These are phyloP conservation scores for Deilephila porcellus DNA, from an alignment of 2,888 invertebrate species.

Conservation along the genomic window DNA sequence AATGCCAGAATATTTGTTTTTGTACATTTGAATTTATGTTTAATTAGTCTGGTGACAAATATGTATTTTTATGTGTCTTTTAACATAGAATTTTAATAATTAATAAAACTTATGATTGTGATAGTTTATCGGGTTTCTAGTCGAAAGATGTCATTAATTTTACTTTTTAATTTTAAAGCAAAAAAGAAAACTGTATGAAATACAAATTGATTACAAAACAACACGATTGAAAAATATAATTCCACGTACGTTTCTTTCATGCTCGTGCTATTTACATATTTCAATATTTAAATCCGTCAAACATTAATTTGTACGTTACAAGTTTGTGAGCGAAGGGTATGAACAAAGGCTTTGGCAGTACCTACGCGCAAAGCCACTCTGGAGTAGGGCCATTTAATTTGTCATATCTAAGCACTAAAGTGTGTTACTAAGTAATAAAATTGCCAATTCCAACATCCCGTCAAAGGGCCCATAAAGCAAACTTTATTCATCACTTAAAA, in stretches of 20 bases:
- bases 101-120: no score
- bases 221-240: no score
- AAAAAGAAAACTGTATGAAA: no score
- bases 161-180: no score
- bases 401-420: conserved; percentile 34
- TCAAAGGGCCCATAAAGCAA: conserved; percentile 57
- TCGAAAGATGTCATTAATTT: no score
- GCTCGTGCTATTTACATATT: neutral
- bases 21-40: no score
- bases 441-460: conserved; percentile 62
- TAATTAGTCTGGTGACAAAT: no score
- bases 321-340: neutral
- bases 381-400: conserved; percentile 12
- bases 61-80: no score
- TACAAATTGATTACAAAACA: no score
- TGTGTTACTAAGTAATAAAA: conserved; percentile 55
- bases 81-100: no score
- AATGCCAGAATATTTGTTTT: no score
- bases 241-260: neutral
- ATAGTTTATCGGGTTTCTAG: no score
- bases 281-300: neutral
- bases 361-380: neutral
- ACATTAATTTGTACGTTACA: neutral
- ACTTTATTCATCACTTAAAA: conserved; percentile 47
- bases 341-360: neutral